These are phyloP conservation scores for Drosophila nikananu DNA, from an alignment of 1,140 invertebrate genomes.

Conservation along the genomic window DNA sequence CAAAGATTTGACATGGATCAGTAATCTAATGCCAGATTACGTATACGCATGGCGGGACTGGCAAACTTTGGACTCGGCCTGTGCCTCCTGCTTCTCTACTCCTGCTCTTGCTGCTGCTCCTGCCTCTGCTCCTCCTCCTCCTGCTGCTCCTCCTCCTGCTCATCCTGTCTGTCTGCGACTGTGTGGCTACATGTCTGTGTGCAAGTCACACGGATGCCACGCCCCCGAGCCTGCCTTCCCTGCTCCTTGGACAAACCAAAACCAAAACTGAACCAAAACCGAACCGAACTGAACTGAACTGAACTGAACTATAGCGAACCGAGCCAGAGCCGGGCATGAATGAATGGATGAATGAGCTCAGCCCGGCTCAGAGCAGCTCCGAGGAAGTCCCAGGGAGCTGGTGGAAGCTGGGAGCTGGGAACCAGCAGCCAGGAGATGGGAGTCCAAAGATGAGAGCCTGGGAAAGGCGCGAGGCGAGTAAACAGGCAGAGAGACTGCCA, in stretches of 20 bases:
- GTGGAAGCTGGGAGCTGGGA: constrained; percentile 28
- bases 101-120: background rate
- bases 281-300: constrained; percentile 20
- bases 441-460: constrained; percentile 24
- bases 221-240: constrained; percentile 14
- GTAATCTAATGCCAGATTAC: constrained; percentile 85
- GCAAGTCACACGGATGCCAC: constrained; percentile 51
- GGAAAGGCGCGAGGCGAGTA: constrained; percentile 26
- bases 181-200: constrained; percentile 39
- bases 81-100: background rate
- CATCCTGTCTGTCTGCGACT: constrained; percentile 34
- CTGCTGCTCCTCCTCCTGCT: background rate
- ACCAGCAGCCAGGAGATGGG: constrained; percentile 39
- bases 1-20: constrained; percentile 85
- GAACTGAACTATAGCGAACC: constrained; percentile 27
- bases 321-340: constrained; percentile 66
- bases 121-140: background rate
- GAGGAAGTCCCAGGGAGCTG: constrained; percentile 30
- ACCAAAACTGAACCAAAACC: constrained; percentile 17
- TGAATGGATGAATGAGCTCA: constrained; percentile 80
- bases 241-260: constrained; percentile 6
- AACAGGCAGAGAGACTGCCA: background rate
- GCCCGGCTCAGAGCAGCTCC: constrained; percentile 49
- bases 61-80: constrained; percentile 51
- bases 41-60: constrained; percentile 81